Base-by-base conservation (phyloP, 2,113 vertebrate species). In the Hippolais icterina region DNA sequence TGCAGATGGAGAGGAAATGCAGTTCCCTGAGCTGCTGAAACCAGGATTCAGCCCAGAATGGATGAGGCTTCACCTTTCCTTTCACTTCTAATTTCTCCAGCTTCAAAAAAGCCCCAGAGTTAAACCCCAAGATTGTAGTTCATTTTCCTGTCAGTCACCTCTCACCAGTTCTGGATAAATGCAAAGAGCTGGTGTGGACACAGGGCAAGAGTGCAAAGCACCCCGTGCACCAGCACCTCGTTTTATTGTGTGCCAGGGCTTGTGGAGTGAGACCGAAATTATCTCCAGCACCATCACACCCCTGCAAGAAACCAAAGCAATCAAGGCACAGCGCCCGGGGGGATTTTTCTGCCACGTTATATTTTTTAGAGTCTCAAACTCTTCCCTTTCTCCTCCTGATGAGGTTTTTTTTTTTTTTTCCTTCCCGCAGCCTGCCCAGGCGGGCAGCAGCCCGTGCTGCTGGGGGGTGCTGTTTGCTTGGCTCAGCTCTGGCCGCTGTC, bases 401-500 rank as follows among this genome's bases (percentile, higher is more conserved):
- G 56, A 57, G 54, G n/a, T n/a, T n/a, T 13, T 57, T 35, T 57
- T 56, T 44, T 19, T 44, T 22, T 56, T 56, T 20, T 12, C 21
- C 24, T 35, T 35, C 22, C 82, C 80, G 29, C 71, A 86, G 70
- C 66, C 66, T 47, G 74, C 56, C 42, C 13, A 39, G 71, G 79
- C 50, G 63, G 94, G 93, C 89, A 35, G 4, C 41, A 39, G 72
- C 65, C 92, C 92, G 91, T 89, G 49, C 61, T 85, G 56, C 91
- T 41, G 49, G 29, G 50, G 2, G 49, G 20, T 56, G 3, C 60
- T n/a, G 52, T 49, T 64, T 23, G 92, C 90, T 79, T 11, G 46
- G 57, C 72, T 93, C 46, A 61, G 90, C 52, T 10, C 77, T 56
- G 87, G 89, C 83, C 94, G 44, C 77, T 60, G 56, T 14, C 63